Evolutionary conservation across 1,140 invertebrate genomes (phyloP).

Genomic region (Ceratosolen fusciceps): DNA sequence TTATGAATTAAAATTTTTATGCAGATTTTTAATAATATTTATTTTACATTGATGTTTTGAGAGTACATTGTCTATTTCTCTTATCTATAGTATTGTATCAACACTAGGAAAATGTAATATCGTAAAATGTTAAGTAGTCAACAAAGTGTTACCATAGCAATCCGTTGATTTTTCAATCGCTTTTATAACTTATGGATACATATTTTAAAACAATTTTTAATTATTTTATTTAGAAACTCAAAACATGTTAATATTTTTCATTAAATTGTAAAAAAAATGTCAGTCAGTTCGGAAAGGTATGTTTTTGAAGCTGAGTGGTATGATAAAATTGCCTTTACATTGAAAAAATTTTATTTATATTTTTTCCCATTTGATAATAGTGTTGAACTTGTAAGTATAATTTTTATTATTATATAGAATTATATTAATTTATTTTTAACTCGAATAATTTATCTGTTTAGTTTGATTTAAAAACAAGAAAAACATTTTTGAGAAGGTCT

Average conservation of each 20-base stretch:
- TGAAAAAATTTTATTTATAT: conserved; percentile 81
- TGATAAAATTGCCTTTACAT: conserved; percentile 80
- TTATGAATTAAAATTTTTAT: too few species aligned
- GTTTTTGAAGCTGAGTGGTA: conserved; percentile 87
- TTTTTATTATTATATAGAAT: conserved; percentile 8
- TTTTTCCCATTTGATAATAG: conserved; percentile 82
- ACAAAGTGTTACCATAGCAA: neutral
- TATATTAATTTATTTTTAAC: conserved; percentile 38
- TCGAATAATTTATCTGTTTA: conserved; percentile 62
- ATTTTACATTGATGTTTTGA: too few species aligned
- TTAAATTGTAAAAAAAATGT: conserved; percentile 50
- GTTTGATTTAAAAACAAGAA: conserved; percentile 83
- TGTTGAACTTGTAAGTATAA: conserved; percentile 79
- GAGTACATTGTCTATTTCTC: too few species aligned
- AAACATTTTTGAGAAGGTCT: conserved; percentile 82
- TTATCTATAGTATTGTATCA: too few species aligned
- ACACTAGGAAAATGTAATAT: too few species aligned
- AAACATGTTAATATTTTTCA: neutral
- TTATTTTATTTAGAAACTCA: neutral
- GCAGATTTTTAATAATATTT: too few species aligned
- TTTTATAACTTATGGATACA: neutral
- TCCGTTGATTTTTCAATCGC: neutral
- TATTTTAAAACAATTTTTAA: neutral
- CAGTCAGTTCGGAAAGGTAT: conserved; percentile 60
- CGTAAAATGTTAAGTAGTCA: too few species aligned